Evolutionary conservation across 2,888 invertebrate species (phyloP), one percentile per base, ranked within the genome.

Genomic region (Nomada ruficornis): DNA sequence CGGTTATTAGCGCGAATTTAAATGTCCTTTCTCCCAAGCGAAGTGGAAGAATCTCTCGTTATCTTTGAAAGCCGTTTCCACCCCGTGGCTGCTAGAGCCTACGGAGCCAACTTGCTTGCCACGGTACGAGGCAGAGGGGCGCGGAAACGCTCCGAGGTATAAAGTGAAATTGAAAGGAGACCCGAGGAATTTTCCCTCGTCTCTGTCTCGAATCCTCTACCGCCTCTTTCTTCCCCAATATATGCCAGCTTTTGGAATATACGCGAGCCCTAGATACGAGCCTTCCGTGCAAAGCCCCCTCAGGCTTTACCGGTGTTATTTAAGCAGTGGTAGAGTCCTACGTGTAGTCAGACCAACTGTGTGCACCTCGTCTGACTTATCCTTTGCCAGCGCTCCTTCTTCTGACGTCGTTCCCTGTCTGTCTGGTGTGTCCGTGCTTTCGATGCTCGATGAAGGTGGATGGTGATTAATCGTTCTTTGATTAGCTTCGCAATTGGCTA

Each of bases 81-180:
- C 62, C 68, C 36, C 57, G 72, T 47, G 47, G 47, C 13, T 72
- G 47, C 13, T 72, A 78, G 80, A 77, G 65, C 71, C 73, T 75
- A 4, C 62, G 42, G 36, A 54, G 74, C 29, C 65, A 67, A 15
- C 42, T 36, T 36, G 36, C 59, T 9, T 20, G 63, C 47, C 44
- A 20, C 63, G 59, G 42, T 11, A 2, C 13, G 47, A 0, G 47
- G 47, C 52, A n/a, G 62, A 18, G 70, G 47, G 67, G 62, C 59
- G 76, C 29, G 54, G 71, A 60, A 78, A 60, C 59, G 75, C 63
- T 72, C 54, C 63, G 62, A 65, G 73, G 67, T 83, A 78, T 71
- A 79, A 77, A 79, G 83, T 83, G 82, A 88, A 89, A 89, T 88
- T 89, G 88, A 88, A 89, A 86, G 82, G 86, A 85, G 86, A 86